Conservation (phyloP, 2,797 vertebrate species). For the Lophius americanus region DNA sequence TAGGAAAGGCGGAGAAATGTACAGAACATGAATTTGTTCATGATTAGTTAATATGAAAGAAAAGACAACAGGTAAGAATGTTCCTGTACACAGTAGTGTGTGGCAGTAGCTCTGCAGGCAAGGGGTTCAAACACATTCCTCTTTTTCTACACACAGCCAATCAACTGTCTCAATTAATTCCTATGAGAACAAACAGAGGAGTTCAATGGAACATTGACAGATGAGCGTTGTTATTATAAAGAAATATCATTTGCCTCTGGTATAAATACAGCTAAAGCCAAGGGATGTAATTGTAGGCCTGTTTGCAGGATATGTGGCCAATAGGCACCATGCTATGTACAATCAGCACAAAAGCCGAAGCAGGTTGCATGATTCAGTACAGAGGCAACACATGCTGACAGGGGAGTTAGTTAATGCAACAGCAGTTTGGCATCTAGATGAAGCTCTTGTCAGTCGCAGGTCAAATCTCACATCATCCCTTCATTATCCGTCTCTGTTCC, state of each 20-base stretch:
- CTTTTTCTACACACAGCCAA: conserved; percentile 18
- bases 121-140: conserved; percentile 19
- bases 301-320: conserved; percentile 27
- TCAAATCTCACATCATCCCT: conserved; percentile 33
- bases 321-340: conserved; percentile 24
- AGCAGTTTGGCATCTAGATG: conserved; percentile 38
- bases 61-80: conserved; percentile 27
- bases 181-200: conserved; percentile 36
- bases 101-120: conserved; percentile 26
- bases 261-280: conserved; percentile 50
- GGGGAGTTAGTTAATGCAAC: conserved; percentile 39
- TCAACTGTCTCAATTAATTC: conserved; percentile 32
- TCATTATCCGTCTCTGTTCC: conserved; percentile 30
- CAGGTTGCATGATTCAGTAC: conserved; percentile 23
- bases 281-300: conserved; percentile 35
- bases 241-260: conserved; percentile 22
- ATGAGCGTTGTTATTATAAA: conserved; percentile 11
- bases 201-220: conserved; percentile 25
- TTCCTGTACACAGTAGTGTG: conserved; percentile 39
- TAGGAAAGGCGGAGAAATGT: conserved; percentile 19
- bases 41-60: conserved; percentile 23
- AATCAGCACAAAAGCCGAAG: conserved; percentile 47
- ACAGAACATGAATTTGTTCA: conserved; percentile 40
- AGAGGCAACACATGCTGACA: conserved; percentile 35
- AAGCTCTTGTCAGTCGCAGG: conserved; percentile 35